These are phyloP conservation scores for Regulus satrapa DNA, from an alignment of 2,113 vertebrate genomes.

Conservation along the genomic window DNA sequence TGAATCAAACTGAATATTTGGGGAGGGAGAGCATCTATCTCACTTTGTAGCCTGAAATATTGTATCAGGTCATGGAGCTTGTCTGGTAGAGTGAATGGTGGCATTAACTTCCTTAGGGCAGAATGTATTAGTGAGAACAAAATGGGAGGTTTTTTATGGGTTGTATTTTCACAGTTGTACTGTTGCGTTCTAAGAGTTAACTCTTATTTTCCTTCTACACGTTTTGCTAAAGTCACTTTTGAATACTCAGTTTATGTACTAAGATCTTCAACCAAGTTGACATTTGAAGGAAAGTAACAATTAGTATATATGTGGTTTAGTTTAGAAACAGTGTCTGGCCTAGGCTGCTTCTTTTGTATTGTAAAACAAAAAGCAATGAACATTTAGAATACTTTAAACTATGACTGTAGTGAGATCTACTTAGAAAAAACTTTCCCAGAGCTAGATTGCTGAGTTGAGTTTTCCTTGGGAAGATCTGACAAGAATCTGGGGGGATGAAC, in stretches of 20 bases:
- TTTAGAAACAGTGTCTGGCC: background rate
- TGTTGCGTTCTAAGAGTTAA: background rate
- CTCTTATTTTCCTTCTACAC: background rate
- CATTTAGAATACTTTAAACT: background rate
- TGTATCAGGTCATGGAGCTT: background rate
- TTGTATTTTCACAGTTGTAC: background rate
- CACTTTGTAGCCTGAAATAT: background rate
- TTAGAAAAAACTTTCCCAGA: background rate
- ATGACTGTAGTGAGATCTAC: background rate
- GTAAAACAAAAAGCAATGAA: background rate
- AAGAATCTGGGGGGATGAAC: background rate
- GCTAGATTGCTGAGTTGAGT: background rate
- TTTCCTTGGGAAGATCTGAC: background rate
- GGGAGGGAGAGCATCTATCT: background rate
- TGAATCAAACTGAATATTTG: background rate
- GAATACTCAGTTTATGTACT: background rate
- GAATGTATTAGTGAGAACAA: background rate
- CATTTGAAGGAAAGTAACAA: background rate
- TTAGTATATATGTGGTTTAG: background rate
- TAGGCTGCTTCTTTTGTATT: background rate
- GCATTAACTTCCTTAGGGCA: background rate
- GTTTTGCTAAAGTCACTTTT: background rate
- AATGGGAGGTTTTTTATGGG: fast-evolving
- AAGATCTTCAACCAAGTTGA: background rate
- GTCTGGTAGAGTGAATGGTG: background rate